Conservation (phyloP, 2,797 vertebrate species). For the Ambastaia sidthimunki region DNA sequence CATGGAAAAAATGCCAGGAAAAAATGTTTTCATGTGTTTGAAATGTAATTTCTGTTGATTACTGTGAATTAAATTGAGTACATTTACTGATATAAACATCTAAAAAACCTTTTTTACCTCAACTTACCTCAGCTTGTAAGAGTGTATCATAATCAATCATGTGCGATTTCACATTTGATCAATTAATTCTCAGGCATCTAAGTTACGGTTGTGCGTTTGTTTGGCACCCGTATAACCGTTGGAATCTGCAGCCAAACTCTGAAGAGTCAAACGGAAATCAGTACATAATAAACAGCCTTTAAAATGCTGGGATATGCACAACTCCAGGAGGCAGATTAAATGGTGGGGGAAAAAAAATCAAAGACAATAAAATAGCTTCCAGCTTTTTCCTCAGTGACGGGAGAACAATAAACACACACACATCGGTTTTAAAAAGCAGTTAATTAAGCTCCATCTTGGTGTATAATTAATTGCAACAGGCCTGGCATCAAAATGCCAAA, state of each 20-base stretch:
- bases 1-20: too few species aligned
- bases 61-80: not conserved
- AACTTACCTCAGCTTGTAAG: slow-evolving; percentile 20
- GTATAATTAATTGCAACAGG: slow-evolving; percentile 57
- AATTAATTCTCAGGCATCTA: slow-evolving; percentile 49
- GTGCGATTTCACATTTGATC: slow-evolving; percentile 42
- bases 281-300: slow-evolving; percentile 65
- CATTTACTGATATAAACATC: slow-evolving; percentile 2
- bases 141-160: not conserved
- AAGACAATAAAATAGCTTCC: slow-evolving; percentile 70
- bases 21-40: too few species aligned
- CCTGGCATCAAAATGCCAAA: slow-evolving; percentile 27
- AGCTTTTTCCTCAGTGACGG: slow-evolving; percentile 60
- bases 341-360: slow-evolving; percentile 47
- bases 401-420: slow-evolving; percentile 53
- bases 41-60: not conserved
- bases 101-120: not conserved
- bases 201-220: slow-evolving; percentile 58
- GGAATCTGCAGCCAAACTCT: slow-evolving; percentile 57
- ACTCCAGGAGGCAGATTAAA: slow-evolving; percentile 63
- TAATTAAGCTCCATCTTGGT: slow-evolving; percentile 68
- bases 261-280: slow-evolving; percentile 62
- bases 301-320: slow-evolving; percentile 66
- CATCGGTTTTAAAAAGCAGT: slow-evolving; percentile 58
- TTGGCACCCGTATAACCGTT: slow-evolving; percentile 58